Evolutionary conservation across 64 coral and sea anemone species (phyloP).

Genomic region (Stichodactyla mertensii): DNA sequence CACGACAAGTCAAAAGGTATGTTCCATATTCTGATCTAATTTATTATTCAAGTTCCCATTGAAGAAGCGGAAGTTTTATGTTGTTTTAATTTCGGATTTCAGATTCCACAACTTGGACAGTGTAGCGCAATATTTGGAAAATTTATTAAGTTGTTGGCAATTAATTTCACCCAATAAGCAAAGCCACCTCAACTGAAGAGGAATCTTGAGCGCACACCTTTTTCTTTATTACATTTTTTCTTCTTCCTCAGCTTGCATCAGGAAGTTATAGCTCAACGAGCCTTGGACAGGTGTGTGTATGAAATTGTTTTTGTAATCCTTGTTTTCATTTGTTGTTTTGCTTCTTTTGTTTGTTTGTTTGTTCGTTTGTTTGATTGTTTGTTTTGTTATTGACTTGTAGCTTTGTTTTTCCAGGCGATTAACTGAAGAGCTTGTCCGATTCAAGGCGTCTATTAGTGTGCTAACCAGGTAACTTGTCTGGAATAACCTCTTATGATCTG

Average conservation of each 20-base stretch:
- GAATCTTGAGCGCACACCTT: background rate
- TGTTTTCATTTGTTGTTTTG: background rate
- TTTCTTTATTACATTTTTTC: background rate
- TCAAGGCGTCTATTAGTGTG: slow-evolving; percentile 82
- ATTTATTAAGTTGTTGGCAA: too few relatives aligned
- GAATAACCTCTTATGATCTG: background rate
- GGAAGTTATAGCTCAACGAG: slow-evolving; percentile 94
- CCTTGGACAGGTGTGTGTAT: slow-evolving; percentile 67
- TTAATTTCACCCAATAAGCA: too few relatives aligned
- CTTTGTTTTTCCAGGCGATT: slow-evolving; percentile 44
- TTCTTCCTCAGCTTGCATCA: slow-evolving; percentile 84
- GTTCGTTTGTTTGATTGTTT: too few relatives aligned
- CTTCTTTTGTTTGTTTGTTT: too few relatives aligned
- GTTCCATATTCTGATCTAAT: background rate
- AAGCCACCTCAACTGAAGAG: too few relatives aligned
- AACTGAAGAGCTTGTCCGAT: slow-evolving; percentile 90
- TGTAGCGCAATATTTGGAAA: too few relatives aligned
- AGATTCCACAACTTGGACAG: too few relatives aligned
- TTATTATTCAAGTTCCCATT: background rate
- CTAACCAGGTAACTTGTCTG: slow-evolving; percentile 60
- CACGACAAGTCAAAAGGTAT: slow-evolving; percentile 95
- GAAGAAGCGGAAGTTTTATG: too few relatives aligned
- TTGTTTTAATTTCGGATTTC: too few relatives aligned
- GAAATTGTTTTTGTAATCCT: background rate
- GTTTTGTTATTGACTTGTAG: background rate